Conservation (phyloP, 2,888 invertebrate species). For the Caenorhabditis doughertyi region DNA sequence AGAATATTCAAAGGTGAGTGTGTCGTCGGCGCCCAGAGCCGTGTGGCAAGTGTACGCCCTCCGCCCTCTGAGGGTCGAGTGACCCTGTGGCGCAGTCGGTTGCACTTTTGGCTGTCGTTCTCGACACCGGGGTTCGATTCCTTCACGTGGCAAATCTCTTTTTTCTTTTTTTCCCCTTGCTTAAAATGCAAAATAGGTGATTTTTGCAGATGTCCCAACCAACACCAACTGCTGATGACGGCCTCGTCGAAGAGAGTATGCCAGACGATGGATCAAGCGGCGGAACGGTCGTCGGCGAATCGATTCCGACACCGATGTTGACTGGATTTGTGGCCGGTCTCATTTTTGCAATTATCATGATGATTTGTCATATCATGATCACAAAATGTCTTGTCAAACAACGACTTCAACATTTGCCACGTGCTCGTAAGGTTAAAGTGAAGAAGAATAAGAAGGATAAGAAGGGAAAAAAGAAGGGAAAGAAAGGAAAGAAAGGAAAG, state of each 20-base stretch:
- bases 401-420: constrained; percentile 60
- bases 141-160: neutral
- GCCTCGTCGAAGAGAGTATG: neutral
- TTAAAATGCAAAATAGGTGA: neutral
- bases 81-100: too few relatives aligned
- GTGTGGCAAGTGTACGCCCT: too few relatives aligned
- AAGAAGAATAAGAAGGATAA: constrained; percentile 62
- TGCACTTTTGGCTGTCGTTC: neutral
- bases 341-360: constrained; percentile 39
- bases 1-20: constrained; percentile 23
- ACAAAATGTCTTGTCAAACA: constrained; percentile 39
- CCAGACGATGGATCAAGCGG: neutral
- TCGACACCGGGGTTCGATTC: neutral
- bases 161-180: neutral
- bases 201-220: constrained; percentile 35
- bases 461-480: constrained; percentile 57
- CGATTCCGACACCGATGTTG: constrained; percentile 43
- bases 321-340: constrained; percentile 33
- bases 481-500: constrained; percentile 50
- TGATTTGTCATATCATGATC: constrained; percentile 41
- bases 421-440: constrained; percentile 64
- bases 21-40: too few relatives aligned
- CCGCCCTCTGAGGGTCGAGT: too few relatives aligned
- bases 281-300: constrained; percentile 45
- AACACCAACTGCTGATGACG: too few relatives aligned